phyloP scores from a whole-genome alignment of 2,888 invertebrate species.

The Uropetala carovei region DNA sequence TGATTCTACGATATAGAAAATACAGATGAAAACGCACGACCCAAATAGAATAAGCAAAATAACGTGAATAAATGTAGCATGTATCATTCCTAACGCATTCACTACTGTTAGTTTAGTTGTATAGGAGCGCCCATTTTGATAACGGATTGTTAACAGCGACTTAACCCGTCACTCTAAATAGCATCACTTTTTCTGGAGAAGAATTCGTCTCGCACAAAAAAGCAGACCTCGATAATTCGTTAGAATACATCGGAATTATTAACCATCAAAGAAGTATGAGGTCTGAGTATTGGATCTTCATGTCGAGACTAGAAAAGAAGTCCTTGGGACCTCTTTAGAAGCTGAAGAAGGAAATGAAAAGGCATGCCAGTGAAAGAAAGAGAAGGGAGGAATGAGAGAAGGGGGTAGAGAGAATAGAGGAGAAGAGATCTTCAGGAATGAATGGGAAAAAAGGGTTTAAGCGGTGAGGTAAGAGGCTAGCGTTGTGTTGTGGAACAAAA shows the following conservation, averaged over 20 bases:
- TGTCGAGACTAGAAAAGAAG: background rate
- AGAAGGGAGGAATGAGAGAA: no score
- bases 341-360: background rate
- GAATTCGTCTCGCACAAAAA: no score
- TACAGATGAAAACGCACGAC: no score
- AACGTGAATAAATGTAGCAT: no score
- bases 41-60: no score
- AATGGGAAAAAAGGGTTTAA: slow-evolving; percentile 6
- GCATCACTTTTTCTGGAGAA: no score
- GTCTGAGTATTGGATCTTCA: background rate
- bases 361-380: background rate
- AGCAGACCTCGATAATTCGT: background rate
- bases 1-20: no score
- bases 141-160: no score
- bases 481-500: slow-evolving; percentile 8
- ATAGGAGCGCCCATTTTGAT: no score
- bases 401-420: background rate
- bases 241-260: background rate
- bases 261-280: background rate
- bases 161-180: no score
- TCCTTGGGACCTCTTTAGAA: background rate
- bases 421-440: background rate
- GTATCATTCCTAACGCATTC: no score
- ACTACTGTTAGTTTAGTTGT: no score
- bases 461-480: background rate